Evolutionary conservation across 2,888 invertebrate species (phyloP).

Genomic region (Morinoia aosen): DNA sequence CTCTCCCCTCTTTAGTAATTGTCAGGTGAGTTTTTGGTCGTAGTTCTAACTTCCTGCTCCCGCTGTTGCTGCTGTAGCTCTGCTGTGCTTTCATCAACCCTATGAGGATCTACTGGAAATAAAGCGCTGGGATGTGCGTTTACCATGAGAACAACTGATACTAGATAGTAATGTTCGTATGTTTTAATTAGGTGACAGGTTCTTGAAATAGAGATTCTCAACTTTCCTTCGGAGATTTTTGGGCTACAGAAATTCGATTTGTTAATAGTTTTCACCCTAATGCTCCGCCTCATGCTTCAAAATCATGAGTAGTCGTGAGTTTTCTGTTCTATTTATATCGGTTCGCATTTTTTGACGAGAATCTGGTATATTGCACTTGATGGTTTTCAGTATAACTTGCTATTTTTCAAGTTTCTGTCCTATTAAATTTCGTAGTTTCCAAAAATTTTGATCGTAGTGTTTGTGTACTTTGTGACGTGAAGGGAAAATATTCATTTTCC

Average conservation of each 20-base stretch:
- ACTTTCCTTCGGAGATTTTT: neutral
- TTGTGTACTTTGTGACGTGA: neutral
- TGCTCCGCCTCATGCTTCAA: neutral
- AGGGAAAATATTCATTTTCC: neutral
- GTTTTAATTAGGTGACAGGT: neutral
- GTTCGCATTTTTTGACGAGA: neutral
- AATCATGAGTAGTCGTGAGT: neutral
- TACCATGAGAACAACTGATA: neutral
- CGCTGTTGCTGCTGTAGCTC: neutral
- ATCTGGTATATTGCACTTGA: neutral
- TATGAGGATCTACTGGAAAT: neutral
- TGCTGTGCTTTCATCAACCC: neutral
- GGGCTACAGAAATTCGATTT: neutral
- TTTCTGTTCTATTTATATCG: neutral
- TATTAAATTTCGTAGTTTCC: neutral
- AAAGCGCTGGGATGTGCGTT: neutral
- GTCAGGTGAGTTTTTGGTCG: constrained; percentile 7
- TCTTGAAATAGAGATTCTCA: neutral
- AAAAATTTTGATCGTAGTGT: neutral
- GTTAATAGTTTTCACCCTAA: neutral
- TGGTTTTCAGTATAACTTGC: neutral
- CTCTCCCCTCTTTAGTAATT: constrained; percentile 13
- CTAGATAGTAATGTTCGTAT: neutral
- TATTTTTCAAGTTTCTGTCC: neutral
- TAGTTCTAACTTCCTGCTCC: neutral